Percentiles rank a stretch among this genome's conserved stretches.
phyloP scores from a whole-genome alignment of 1,140 invertebrate genomes.

The Paramacrobiotus metropolitanus region DNA sequence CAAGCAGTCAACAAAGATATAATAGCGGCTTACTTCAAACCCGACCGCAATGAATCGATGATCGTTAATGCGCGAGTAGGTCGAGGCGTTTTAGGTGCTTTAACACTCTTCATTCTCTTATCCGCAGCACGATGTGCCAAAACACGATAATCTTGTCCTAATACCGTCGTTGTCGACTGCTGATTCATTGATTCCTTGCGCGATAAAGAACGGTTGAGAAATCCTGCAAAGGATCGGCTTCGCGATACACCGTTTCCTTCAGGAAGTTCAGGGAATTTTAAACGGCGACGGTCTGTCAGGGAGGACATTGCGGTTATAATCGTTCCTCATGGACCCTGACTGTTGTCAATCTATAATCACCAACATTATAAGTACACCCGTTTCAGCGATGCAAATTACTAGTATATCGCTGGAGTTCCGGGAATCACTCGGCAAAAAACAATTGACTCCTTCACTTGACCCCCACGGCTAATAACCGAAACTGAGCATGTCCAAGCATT shows the following conservation, averaged over 20 bases:
- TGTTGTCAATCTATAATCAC: too few relatives aligned
- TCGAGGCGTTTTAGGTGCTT: slow-evolving; percentile 23
- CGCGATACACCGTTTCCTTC: background rate
- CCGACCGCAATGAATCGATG: slow-evolving; percentile 21
- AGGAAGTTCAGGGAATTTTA: background rate
- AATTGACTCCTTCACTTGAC: too few relatives aligned
- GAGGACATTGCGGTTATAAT: background rate
- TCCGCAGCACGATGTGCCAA: background rate
- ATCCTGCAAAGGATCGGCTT: background rate
- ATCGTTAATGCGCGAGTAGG: slow-evolving; percentile 21
- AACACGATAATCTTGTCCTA: background rate
- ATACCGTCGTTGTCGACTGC: background rate
- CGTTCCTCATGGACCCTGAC: too few relatives aligned
- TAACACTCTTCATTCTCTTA: slow-evolving; percentile 9
- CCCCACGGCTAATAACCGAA: too few relatives aligned
- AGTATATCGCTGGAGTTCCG: too few relatives aligned
- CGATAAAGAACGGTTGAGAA: background rate
- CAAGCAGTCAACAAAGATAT: background rate
- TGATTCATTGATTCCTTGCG: background rate
- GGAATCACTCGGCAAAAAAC: too few relatives aligned
- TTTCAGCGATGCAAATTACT: too few relatives aligned
- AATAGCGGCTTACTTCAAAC: slow-evolving; percentile 18
- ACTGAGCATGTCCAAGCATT: too few relatives aligned
- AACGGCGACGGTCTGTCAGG: background rate
- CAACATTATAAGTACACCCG: too few relatives aligned